phyloP scores from a whole-genome alignment of 2,113 vertebrate species.

The Egretta garzetta region DNA sequence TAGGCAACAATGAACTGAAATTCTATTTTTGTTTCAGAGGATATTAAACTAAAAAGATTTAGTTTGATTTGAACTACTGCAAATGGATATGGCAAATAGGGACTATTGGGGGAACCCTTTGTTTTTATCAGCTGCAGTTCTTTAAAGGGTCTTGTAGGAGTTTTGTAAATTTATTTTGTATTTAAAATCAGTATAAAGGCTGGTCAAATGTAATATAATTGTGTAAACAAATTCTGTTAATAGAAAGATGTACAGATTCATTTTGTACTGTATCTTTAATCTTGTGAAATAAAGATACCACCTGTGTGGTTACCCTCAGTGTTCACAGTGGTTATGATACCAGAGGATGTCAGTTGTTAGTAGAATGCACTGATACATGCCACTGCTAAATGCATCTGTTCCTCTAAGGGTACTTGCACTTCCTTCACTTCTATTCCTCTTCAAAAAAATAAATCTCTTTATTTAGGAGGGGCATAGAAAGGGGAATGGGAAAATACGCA shows the following conservation, averaged over 20 bases:
- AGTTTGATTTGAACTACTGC: constrained; percentile 71
- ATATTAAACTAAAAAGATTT: constrained; percentile 50
- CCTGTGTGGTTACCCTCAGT: constrained; percentile 72
- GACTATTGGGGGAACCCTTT: constrained; percentile 46
- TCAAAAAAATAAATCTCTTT: neutral
- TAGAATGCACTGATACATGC: neutral
- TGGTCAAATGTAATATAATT: constrained; percentile 83
- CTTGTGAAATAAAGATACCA: constrained; percentile 83
- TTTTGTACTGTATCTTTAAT: constrained; percentile 85
- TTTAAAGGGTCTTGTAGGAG: constrained; percentile 71
- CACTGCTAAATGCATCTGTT: neutral
- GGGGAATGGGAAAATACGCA: neutral
- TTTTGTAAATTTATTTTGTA: constrained; percentile 84
- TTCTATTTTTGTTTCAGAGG: constrained; percentile 64
- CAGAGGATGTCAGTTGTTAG: neutral
- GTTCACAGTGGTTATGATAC: constrained; percentile 32
- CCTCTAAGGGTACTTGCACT: neutral
- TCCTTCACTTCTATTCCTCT: neutral
- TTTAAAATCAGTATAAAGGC: constrained; percentile 81
- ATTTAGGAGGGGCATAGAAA: neutral
- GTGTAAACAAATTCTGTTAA: constrained; percentile 84
- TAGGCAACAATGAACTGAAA: constrained; percentile 49
- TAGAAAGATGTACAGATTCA: constrained; percentile 85
- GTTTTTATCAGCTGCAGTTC: constrained; percentile 63
- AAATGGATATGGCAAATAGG: constrained; percentile 46